Conservation (phyloP, 1,140 invertebrate genomes). For the Drosophila elegans region DNA sequence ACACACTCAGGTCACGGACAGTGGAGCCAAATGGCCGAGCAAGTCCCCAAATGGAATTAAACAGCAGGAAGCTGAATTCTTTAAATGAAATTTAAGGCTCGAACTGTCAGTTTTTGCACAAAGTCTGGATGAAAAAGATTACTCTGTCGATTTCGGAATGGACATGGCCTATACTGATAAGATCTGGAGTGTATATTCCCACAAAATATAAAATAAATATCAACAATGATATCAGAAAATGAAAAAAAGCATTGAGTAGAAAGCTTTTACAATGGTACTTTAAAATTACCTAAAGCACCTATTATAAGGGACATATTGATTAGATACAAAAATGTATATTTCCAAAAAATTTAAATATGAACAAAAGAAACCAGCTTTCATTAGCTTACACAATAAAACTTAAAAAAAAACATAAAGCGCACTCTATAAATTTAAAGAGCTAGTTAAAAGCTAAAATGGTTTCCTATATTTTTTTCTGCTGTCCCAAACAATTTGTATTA, state of each 20-base stretch:
- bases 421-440: no score
- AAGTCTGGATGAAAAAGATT: neutral
- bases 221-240: no score
- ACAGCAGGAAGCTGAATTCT: neutral
- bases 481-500: neutral
- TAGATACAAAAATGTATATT: no score
- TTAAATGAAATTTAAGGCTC: neutral
- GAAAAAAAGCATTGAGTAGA: neutral
- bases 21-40: conserved; percentile 9
- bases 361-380: no score
- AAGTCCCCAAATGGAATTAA: conserved; percentile 11
- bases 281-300: no score
- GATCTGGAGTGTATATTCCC: neutral
- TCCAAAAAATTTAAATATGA: no score
- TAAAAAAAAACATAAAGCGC: no score
- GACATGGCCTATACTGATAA: neutral
- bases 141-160: neutral
- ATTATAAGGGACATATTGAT: no score
- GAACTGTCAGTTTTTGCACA: neutral
- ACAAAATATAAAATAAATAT: neutral
- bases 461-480: neutral
- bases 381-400: neutral
- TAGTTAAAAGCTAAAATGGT: neutral
- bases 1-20: conserved; percentile 42
- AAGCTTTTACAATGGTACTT: neutral